Base-by-base conservation (phyloP, 2,113 vertebrate species). In the Sinosuthora webbiana region DNA sequence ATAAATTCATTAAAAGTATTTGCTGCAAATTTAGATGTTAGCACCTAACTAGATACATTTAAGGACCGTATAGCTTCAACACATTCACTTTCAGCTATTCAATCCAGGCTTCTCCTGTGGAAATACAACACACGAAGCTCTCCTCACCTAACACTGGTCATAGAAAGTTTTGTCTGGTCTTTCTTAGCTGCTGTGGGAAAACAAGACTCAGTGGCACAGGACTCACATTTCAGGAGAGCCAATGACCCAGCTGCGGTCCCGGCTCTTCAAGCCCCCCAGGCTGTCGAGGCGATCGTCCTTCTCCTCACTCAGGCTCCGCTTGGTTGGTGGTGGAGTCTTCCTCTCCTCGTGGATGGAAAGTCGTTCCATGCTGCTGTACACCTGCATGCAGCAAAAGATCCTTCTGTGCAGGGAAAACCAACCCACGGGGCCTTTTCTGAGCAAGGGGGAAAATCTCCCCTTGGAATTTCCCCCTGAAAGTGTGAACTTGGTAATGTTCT, bases 281-380 rank as follows among this genome's bases (percentile, higher is more conserved):
- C 98, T 98, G 88, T 99, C 99, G 2, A 99, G 76, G 4, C 98
- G 98, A 70, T 99, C 99, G 1, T 99, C 98, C 28, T 99, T 99
- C 73, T 99, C 99, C 87, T 99, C 99, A 2, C 99, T 99, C 82
- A 99, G 98, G 95, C 99, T 99, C 94, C 99, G 98, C 77, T 99
- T 99, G 79, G 98, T 99, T 7, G 99, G 99, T 1, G 99, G 98
- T 2, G 99, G 99, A 3, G 98, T 98, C 92, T 98, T 98, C 95
- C 98, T 99, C 94, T 99, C 99, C 87, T 99, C 99, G 0, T 99
- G 99, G 79, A 99, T 98, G 24, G 99, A 99, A 62, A 99, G 98
- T 45, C 99, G 98, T 92, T 99, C 99, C 99, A 99, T 99, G 89
- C 99, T 99, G 97, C 99, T 99, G 97, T 99, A 99, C 20, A 99